A percentile compares a stretch with the other conserved stretches of the same genome.
These are phyloP conservation scores for Sinocyclocheilus grahami DNA, from an alignment of 2,113 vertebrate genomes.

Conservation along the genomic window DNA sequence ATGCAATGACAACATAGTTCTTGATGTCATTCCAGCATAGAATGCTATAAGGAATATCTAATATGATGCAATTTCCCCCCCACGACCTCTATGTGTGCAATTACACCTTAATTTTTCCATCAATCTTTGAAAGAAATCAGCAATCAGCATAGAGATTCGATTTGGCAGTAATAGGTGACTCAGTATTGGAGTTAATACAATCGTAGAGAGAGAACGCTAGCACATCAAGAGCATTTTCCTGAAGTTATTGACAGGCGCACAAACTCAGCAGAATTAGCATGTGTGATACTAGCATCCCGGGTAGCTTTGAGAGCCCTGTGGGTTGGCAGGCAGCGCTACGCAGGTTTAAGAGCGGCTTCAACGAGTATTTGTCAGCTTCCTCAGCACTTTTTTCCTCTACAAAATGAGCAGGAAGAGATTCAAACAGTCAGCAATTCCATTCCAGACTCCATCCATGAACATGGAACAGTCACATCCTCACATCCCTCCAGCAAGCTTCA, in stretches of 20 bases:
- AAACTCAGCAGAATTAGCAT: background rate
- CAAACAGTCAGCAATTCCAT: conserved; percentile 62
- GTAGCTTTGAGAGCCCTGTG: background rate
- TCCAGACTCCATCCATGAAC: conserved; percentile 36
- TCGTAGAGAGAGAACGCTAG: conserved; percentile 4
- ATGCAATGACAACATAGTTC: background rate
- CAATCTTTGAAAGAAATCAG: conserved; percentile 55
- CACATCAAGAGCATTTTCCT: background rate
- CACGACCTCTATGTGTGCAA: conserved; percentile 29
- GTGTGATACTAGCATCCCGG: background rate
- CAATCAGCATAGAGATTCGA: conserved; percentile 57
- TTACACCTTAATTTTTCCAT: conserved; percentile 50
- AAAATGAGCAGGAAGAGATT: conserved; percentile 48
- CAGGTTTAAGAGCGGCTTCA: conserved; percentile 53
- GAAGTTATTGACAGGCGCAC: background rate
- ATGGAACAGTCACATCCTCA: conserved; percentile 59
- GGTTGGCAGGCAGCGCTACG: background rate
- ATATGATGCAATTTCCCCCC: background rate
- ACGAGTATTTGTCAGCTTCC: conserved; percentile 42
- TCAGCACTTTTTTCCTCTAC: conserved; percentile 57
- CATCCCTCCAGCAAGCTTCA: conserved; percentile 50
- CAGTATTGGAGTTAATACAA: conserved; percentile 31
- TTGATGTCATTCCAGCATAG: conserved; percentile 3
- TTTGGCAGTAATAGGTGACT: conserved; percentile 51
- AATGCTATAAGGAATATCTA: conserved; percentile 18